Evolutionary conservation across 2,797 vertebrate genomes (phyloP).

Genomic region (Sphenopsis melanotis): DNA sequence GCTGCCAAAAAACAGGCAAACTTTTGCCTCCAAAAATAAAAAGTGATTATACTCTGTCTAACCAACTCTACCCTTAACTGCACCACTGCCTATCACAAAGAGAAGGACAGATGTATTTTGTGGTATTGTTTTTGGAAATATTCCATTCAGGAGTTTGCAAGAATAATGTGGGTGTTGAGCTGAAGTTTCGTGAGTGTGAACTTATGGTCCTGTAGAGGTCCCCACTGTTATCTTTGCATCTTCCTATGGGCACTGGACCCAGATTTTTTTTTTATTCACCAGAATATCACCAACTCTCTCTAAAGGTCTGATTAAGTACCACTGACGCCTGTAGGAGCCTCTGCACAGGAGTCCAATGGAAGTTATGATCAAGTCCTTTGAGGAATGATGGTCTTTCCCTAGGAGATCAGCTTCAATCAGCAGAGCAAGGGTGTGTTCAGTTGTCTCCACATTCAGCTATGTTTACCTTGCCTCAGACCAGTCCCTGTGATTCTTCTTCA

Average conservation of each 20-base stretch:
- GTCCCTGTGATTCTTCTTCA: neutral
- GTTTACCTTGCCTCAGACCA: neutral
- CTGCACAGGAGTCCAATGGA: neutral
- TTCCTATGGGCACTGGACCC: neutral
- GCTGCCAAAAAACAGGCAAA: conserved; percentile 61
- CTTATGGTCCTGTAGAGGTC: neutral
- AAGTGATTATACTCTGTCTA: conserved; percentile 72
- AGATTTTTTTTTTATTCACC: neutral
- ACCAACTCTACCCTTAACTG: conserved; percentile 59
- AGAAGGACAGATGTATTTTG: conserved; percentile 49
- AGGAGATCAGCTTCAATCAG: neutral
- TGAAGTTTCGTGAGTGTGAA: neutral
- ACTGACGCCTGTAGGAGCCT: neutral
- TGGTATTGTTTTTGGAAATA: conserved; percentile 68
- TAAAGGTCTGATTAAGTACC: neutral
- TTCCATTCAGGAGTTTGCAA: conserved; percentile 47
- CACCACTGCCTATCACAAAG: conserved; percentile 50
- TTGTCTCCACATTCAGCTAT: neutral
- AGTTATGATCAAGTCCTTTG: neutral
- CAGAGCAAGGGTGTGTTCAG: neutral
- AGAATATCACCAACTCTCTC: neutral
- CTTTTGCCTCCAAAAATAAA: conserved; percentile 72
- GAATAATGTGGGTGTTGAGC: neutral
- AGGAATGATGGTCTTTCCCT: neutral
- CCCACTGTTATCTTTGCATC: neutral